Evolutionary conservation across 2,888 invertebrate species (phyloP).

Genomic region (Xylota sylvarum): DNA sequence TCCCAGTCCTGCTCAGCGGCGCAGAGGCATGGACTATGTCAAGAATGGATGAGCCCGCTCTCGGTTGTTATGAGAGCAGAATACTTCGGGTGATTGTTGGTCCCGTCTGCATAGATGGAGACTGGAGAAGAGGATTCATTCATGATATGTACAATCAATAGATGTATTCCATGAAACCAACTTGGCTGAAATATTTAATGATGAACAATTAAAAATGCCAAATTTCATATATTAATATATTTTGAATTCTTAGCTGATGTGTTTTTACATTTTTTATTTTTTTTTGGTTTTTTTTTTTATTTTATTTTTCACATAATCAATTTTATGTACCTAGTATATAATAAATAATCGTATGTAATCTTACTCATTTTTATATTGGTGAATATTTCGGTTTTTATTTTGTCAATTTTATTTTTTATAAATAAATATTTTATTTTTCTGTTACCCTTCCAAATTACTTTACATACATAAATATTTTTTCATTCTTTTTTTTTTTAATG

Average conservation of each 20-base stretch:
- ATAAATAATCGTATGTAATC: background rate
- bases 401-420: slow-evolving; percentile 30
- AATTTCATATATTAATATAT: slow-evolving; percentile 59
- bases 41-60: no score
- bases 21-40: no score
- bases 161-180: no score
- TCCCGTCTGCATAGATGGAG: no score
- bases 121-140: no score
- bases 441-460: slow-evolving; percentile 62
- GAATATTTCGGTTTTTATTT: slow-evolving; percentile 37
- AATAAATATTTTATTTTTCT: slow-evolving; percentile 50
- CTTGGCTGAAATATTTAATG: no score
- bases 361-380: slow-evolving; percentile 23
- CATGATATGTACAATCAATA: no score
- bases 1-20: no score
- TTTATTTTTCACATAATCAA: slow-evolving; percentile 37
- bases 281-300: slow-evolving; percentile 21
- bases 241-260: slow-evolving; percentile 56
- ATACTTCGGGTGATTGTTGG: no score
- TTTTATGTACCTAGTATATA: no score
- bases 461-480: slow-evolving; percentile 66
- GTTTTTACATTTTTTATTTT: slow-evolving; percentile 59
- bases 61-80: no score
- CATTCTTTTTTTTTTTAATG: slow-evolving; percentile 52
- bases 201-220: slow-evolving; percentile 40